Evolutionary conservation across 1,140 invertebrate species (phyloP).

Genomic region (Panagrolaimus sp.): DNA sequence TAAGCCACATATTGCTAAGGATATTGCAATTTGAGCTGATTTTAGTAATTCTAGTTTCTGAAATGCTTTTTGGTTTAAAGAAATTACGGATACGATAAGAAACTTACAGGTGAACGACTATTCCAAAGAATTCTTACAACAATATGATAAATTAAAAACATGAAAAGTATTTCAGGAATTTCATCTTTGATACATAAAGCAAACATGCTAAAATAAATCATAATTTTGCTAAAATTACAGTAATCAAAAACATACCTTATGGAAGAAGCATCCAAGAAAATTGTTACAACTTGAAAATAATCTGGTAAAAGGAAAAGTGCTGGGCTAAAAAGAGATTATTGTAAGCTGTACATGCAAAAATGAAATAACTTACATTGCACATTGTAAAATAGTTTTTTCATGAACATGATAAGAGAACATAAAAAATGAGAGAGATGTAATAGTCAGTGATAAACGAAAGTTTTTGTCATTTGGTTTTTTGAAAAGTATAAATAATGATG

Average conservation of each 20-base stretch:
- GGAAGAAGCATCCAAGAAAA: slow-evolving; percentile 29
- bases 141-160: slow-evolving; percentile 30
- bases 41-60: neutral
- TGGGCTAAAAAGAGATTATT: slow-evolving; percentile 29
- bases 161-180: slow-evolving; percentile 33
- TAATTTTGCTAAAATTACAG: no score
- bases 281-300: slow-evolving; percentile 16
- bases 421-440: slow-evolving; percentile 79
- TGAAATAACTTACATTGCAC: slow-evolving; percentile 65
- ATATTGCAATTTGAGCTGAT: neutral
- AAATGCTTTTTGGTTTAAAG: neutral
- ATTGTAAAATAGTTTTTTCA: slow-evolving; percentile 90
- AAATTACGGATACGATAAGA: no score
- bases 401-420: slow-evolving; percentile 97
- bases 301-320: slow-evolving; percentile 41
- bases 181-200: slow-evolving; percentile 41
- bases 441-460: slow-evolving; percentile 69
- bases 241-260: slow-evolving; percentile 34
- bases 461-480: slow-evolving; percentile 66
- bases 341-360: slow-evolving; percentile 4
- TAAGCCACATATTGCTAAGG: neutral
- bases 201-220: slow-evolving; percentile 33
- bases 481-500: slow-evolving; percentile 30
- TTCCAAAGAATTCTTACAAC: neutral
- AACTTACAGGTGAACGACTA: neutral